Base-by-base conservation (phyloP, 2,113 vertebrate genomes). In the Rattus norvegicus region DNA sequence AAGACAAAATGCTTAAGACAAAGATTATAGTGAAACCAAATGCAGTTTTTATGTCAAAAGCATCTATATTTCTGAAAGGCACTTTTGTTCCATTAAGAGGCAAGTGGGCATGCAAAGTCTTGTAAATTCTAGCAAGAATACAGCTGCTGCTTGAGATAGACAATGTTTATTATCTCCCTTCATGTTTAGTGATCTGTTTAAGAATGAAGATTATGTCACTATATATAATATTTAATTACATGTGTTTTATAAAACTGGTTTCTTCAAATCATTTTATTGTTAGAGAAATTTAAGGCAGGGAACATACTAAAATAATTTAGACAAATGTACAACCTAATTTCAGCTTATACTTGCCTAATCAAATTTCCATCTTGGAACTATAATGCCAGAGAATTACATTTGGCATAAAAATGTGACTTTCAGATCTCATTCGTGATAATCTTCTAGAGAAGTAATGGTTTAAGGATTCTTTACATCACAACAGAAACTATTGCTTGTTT, bases 181-280 rank as follows among this genome's bases (percentile, higher is more conserved):
- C 65, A 49, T 72, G 30, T 52, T 65, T 14, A 94, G 17, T 6
- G n/a, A 92, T 3, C 80, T 39, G 19, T 87, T 90, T 69, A 91
- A 94, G 3, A 89, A 59, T 93, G 59, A 76, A n/a, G 43, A 88
- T 83, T 90, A 52, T 54, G 54, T 76, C 20, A 79, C 81, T n/a
- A 76, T 43, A 43, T 67, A 61, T 10, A 88, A 61, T 70, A 8
- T 77, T 95, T 75, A 88, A 70, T 92, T 72, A 75, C 11, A 88
- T 75, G 19, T 1, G 2, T 93, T 95, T 24, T 91, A 76, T 36
- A 93, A n/a, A 85, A 77, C 17, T 61, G 17, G 43, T 86, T 92
- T 88, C 24, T 70, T 75, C n/a, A 88, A 91, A 83, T 76, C 24
- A 2, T 84, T 91, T 88, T 95, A 63, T 52, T 97, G 30, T 84